Conservation (phyloP, 2,797 vertebrate species). For the Lagodon rhomboides region DNA sequence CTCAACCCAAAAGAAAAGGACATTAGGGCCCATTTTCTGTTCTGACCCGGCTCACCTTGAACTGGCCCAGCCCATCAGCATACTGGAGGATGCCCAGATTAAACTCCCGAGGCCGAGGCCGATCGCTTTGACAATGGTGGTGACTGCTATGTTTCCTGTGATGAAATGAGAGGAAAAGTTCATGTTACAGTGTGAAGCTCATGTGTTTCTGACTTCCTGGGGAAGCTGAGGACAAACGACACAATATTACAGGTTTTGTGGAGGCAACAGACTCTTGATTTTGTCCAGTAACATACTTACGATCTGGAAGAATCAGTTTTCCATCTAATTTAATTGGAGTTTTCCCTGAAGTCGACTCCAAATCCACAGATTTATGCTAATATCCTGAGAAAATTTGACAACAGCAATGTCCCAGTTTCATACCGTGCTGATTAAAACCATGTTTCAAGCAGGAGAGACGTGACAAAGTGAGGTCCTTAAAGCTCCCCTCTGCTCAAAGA, state of each 20-base stretch:
- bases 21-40: background rate
- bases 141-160: constrained; percentile 90
- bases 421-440: background rate
- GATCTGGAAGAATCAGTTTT: background rate
- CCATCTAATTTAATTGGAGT: background rate
- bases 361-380: background rate
- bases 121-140: constrained; percentile 92
- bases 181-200: background rate
- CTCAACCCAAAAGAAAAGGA: too few relatives aligned
- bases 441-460: background rate
- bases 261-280: background rate
- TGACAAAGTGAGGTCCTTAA: background rate
- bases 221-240: background rate
- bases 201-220: too few relatives aligned
- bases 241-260: background rate
- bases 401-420: background rate
- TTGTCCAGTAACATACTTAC: background rate
- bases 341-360: background rate
- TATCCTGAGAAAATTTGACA: background rate
- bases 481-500: too few relatives aligned
- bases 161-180: background rate
- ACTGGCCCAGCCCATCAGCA: constrained; percentile 94
- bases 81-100: constrained; percentile 91
- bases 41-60: constrained; percentile 86
- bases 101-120: constrained; percentile 92